Percentiles rank a stretch among this genome's conserved stretches.
These are phyloP conservation scores for Oscheius myriophilus DNA, from an alignment of 2,888 invertebrate species.

Conservation along the genomic window DNA sequence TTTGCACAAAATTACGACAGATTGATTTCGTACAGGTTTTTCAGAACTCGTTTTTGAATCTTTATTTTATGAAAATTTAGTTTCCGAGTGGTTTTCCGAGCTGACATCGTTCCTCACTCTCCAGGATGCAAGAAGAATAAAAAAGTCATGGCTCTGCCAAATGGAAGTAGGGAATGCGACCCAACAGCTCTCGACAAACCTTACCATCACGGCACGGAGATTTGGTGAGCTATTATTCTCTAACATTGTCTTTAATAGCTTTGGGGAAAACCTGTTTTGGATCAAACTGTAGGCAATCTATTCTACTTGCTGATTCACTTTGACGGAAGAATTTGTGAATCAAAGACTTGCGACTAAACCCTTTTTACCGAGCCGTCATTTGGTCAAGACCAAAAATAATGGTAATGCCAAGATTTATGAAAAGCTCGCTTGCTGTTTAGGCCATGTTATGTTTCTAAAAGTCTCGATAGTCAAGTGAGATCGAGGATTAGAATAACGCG, in stretches of 20 bases:
- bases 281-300: too few relatives aligned
- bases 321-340: too few relatives aligned
- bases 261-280: too few relatives aligned
- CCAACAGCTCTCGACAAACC: conserved; percentile 39
- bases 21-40: conserved; percentile 57
- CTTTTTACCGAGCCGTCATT: too few relatives aligned
- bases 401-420: too few relatives aligned
- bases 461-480: too few relatives aligned
- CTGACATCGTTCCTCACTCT: conserved; percentile 66
- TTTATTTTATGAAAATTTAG: conserved; percentile 32
- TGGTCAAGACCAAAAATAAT: too few relatives aligned
- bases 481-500: too few relatives aligned
- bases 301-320: too few relatives aligned
- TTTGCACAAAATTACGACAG: conserved; percentile 57
- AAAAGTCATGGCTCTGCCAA: conserved; percentile 32
- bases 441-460: too few relatives aligned
- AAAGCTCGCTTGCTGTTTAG: too few relatives aligned
- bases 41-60: background rate
- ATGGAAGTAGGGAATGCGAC: conserved; percentile 49
- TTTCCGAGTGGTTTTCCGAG: conserved; percentile 61
- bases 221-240: conserved; percentile 39
- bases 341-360: too few relatives aligned
- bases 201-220: conserved; percentile 62
- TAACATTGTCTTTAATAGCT: background rate
- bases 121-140: conserved; percentile 62